phyloP scores from a whole-genome alignment of 2,888 invertebrate species.

The Mechanitis mazaeus region DNA sequence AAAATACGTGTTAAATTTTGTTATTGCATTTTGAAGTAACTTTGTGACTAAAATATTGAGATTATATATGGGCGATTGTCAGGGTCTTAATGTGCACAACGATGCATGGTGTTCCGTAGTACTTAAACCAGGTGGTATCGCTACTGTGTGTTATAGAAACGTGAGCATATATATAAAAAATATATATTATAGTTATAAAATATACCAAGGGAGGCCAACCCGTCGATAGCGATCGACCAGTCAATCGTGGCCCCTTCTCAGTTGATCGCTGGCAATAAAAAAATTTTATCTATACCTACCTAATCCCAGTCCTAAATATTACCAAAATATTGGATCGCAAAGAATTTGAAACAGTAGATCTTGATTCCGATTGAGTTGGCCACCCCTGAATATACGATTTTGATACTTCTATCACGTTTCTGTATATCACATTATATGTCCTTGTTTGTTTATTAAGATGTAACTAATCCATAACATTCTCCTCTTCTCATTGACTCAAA shows the following conservation, averaged over 20 bases:
- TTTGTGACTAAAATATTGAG: conserved; percentile 54
- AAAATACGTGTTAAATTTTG: conserved; percentile 51
- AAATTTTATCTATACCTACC: too few relatives aligned
- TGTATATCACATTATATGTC: conserved; percentile 45
- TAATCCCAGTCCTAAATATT: too few relatives aligned
- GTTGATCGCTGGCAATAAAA: too few relatives aligned
- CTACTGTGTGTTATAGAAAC: conserved; percentile 50
- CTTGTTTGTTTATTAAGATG: conserved; percentile 55
- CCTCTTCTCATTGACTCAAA: conserved; percentile 74
- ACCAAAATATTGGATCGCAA: too few relatives aligned
- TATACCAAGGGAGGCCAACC: background rate
- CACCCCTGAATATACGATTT: too few relatives aligned
- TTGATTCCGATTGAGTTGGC: too few relatives aligned
- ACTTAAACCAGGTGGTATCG: conserved; percentile 61
- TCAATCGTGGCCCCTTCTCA: too few relatives aligned
- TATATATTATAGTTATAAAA: background rate
- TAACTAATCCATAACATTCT: conserved; percentile 78
- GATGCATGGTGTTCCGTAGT: conserved; percentile 68
- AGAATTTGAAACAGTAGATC: too few relatives aligned
- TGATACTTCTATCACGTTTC: conserved; percentile 43
- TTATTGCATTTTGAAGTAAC: conserved; percentile 50
- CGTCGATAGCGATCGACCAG: too few relatives aligned
- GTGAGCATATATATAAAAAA: conserved; percentile 29
- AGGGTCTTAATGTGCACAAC: conserved; percentile 54
- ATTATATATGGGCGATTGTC: conserved; percentile 41